A percentile compares a stretch with the other conserved stretches of the same genome.
Evolutionary conservation across 2,888 invertebrate genomes (phyloP).

Genomic region (Nomada goodeniana): DNA sequence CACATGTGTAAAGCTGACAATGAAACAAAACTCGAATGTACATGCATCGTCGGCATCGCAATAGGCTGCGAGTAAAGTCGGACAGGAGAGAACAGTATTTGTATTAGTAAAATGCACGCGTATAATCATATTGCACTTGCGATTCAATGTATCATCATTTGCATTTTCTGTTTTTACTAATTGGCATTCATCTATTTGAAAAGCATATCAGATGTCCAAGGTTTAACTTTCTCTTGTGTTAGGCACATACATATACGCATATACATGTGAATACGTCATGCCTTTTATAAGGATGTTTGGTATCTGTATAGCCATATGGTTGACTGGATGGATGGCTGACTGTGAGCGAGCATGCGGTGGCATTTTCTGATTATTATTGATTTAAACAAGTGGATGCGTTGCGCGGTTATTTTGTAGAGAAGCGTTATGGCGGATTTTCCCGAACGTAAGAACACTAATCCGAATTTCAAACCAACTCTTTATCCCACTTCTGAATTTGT

Average conservation of each 20-base stretch:
- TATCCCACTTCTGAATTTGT: no score
- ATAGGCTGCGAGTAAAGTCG: not conserved
- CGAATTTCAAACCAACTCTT: no score
- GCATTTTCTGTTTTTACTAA: constrained; percentile 26
- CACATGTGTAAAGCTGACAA: not conserved
- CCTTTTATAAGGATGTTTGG: not conserved
- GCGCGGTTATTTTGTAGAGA: no score
- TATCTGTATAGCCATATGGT: no score
- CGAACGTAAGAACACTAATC: not conserved
- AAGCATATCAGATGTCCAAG: constrained; percentile 70
- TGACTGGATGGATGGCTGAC: no score
- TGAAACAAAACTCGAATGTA: no score
- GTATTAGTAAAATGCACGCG: not conserved
- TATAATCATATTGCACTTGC: not conserved
- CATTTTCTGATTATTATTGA: no score
- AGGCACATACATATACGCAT: not conserved
- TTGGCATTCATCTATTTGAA: constrained; percentile 43
- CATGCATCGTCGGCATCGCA: no score
- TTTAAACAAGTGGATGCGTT: no score
- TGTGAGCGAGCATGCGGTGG: no score
- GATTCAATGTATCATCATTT: not conserved
- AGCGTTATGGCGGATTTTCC: no score
- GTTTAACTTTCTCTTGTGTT: constrained; percentile 45
- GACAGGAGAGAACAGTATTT: not conserved
- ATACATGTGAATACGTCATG: constrained; percentile 10